These are phyloP conservation scores for Centropus unirufus DNA, from an alignment of 2,113 vertebrate genomes.

Conservation along the genomic window DNA sequence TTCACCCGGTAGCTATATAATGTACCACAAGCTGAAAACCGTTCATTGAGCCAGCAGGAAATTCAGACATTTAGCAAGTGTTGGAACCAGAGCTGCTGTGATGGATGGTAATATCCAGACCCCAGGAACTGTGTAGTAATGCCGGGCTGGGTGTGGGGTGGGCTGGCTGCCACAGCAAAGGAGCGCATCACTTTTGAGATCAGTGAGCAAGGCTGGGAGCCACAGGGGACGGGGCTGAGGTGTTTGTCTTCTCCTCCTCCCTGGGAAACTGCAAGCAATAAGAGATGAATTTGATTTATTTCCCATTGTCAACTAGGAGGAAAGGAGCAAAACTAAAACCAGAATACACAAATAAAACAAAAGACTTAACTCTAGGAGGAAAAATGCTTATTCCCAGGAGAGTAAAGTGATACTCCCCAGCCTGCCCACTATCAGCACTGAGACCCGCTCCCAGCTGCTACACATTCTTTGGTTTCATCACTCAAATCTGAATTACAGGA, in stretches of 20 bases:
- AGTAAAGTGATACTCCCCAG: slow-evolving; percentile 55
- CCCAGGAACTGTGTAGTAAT: not conserved
- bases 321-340: not conserved
- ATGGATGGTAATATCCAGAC: slow-evolving; percentile 38
- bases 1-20: slow-evolving; percentile 53
- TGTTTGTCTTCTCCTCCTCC: slow-evolving; percentile 5
- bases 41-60: slow-evolving; percentile 67
- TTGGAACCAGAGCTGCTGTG: slow-evolving; percentile 48
- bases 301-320: not conserved
- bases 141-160: not conserved
- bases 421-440: slow-evolving; percentile 64
- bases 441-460: slow-evolving; percentile 73
- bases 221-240: not conserved
- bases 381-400: not conserved
- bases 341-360: slow-evolving; percentile 12
- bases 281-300: slow-evolving; percentile 32
- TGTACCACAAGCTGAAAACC: slow-evolving; percentile 68
- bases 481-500: slow-evolving; percentile 52
- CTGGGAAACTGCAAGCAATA: slow-evolving; percentile 3
- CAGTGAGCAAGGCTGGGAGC: not conserved
- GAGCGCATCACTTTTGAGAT: not conserved
- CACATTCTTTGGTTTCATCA: slow-evolving; percentile 61
- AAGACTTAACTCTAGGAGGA: slow-evolving; percentile 2
- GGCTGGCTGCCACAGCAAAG: not conserved
- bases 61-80: slow-evolving; percentile 19